Conservation (phyloP, 2,113 vertebrate genomes). For the Urocitellus parryii region DNA sequence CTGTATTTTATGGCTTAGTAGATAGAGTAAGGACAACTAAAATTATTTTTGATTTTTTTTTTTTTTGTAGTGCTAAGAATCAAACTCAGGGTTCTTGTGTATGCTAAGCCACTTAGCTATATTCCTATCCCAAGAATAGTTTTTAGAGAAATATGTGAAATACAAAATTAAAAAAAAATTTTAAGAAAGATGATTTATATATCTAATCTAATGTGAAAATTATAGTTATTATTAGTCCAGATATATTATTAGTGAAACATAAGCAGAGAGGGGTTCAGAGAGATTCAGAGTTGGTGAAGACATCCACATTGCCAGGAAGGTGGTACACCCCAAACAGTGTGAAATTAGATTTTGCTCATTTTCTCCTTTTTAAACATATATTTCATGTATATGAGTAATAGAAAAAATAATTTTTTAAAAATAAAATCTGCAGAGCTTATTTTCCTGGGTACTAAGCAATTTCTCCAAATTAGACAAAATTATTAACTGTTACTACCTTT, state of each 20-base stretch:
- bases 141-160: slow-evolving; percentile 1
- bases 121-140: not conserved
- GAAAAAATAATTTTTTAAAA: not conserved
- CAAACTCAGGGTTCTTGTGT: not conserved
- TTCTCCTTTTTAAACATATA: not conserved
- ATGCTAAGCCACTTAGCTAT: not conserved
- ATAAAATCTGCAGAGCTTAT: not conserved
- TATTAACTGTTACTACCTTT: not conserved
- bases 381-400: not conserved
- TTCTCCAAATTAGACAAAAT: not conserved
- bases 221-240: not conserved
- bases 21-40: slow-evolving; percentile 28
- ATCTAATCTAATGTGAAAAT: not conserved
- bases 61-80: too few species aligned
- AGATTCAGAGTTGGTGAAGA: not conserved
- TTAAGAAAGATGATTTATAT: not conserved
- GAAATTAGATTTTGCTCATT: not conserved
- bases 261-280: not conserved
- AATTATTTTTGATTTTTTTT: not conserved
- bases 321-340: not conserved
- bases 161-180: not conserved
- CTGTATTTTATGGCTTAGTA: slow-evolving; percentile 45
- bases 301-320: too few species aligned
- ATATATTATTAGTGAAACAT: not conserved
- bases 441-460: not conserved